These are phyloP conservation scores for Neolamprologus modestus DNA, from an alignment of 2,113 vertebrate species.

Conservation along the genomic window DNA sequence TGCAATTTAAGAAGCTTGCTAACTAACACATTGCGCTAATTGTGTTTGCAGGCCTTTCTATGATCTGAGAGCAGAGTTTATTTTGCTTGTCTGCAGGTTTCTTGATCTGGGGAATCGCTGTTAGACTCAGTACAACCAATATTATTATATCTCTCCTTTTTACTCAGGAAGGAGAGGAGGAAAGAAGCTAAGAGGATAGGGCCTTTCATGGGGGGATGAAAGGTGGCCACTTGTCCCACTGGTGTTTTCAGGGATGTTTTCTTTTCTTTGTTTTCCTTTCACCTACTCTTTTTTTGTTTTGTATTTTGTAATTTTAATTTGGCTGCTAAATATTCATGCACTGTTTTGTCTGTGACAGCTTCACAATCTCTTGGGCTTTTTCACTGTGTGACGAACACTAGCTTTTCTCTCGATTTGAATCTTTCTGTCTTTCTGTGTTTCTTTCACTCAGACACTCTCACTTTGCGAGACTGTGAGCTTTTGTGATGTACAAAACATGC, in stretches of 20 bases:
- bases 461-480: background rate
- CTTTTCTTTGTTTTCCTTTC: slow-evolving; percentile 37
- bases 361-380: slow-evolving; percentile 64
- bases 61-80: slow-evolving; percentile 33
- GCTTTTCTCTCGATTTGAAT: slow-evolving; percentile 52
- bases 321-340: slow-evolving; percentile 72
- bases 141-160: slow-evolving; percentile 39
- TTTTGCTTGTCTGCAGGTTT: slow-evolving; percentile 3
- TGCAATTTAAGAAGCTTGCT: background rate
- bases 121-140: slow-evolving; percentile 30
- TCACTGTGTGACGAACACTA: slow-evolving; percentile 46
- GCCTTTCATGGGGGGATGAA: slow-evolving; percentile 35
- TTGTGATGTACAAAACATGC: background rate
- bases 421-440: slow-evolving; percentile 35
- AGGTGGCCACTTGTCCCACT: slow-evolving; percentile 49
- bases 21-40: background rate
- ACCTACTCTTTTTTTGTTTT: slow-evolving; percentile 49
- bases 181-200: background rate
- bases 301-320: slow-evolving; percentile 73
- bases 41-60: background rate
- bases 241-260: slow-evolving; percentile 61
- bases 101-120: slow-evolving; percentile 35
- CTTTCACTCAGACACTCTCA: slow-evolving; percentile 9
- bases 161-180: background rate
- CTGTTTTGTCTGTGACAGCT: slow-evolving; percentile 69